Conservation (phyloP, 2,113 vertebrate genomes). For the Psammodynastes pulverulentus region DNA sequence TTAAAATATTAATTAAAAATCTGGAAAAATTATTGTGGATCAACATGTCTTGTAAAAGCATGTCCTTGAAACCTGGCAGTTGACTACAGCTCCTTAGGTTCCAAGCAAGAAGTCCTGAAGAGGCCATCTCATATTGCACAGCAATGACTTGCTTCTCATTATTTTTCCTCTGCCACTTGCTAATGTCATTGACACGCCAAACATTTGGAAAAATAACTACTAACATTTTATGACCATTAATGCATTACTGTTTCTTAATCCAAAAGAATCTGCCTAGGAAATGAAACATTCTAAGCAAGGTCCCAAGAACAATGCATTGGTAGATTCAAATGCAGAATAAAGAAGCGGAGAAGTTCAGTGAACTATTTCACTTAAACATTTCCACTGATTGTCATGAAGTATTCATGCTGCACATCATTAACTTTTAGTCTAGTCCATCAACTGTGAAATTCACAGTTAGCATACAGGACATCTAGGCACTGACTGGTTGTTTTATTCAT, state of each 20-base stretch:
- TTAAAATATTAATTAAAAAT: not conserved
- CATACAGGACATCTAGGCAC: constrained; percentile 16
- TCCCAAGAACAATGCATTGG: not conserved
- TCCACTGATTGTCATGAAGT: constrained; percentile 1
- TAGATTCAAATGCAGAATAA: not conserved
- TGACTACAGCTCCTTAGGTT: not conserved
- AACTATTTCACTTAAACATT: constrained; percentile 4
- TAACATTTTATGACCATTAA: not conserved
- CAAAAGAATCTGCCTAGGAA: not conserved
- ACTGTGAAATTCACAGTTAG: constrained; percentile 21
- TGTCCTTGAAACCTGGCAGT: not conserved
- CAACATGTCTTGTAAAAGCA: not conserved
- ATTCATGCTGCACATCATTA: not conserved
- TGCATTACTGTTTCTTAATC: too few relatives aligned
- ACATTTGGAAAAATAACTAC: not conserved
- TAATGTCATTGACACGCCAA: not conserved
- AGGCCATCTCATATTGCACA: not conserved
- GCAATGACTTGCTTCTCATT: not conserved
- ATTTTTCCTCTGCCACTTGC: not conserved
- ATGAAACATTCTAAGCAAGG: not conserved
- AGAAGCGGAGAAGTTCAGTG: not conserved
- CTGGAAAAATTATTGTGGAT: not conserved
- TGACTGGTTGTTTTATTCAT: constrained; percentile 26
- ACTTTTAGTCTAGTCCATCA: not conserved
- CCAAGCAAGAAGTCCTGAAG: not conserved